A percentile compares a stretch with the other conserved stretches of the same genome.
Evolutionary conservation across 2,888 invertebrate genomes (phyloP).

Genomic region (Chydorus sphaericus): DNA sequence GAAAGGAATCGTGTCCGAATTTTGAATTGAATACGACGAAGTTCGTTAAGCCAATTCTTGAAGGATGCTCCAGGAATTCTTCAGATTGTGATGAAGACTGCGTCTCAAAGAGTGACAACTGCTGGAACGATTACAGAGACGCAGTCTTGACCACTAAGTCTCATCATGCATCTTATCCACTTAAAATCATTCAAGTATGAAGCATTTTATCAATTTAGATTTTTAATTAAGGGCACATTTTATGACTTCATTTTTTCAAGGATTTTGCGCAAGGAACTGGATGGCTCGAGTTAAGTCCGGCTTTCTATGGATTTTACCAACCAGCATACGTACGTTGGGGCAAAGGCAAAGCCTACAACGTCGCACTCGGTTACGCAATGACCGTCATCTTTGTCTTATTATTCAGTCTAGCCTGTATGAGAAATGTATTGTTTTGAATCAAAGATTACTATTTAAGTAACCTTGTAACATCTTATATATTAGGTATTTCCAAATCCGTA

Average conservation of each 20-base stretch:
- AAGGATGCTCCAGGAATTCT: neutral
- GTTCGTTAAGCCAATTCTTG: neutral
- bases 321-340: constrained; percentile 25
- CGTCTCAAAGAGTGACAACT: constrained; percentile 1
- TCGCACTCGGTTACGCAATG: constrained; percentile 53
- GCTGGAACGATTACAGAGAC: constrained; percentile 16
- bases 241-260: constrained; percentile 12
- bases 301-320: constrained; percentile 67
- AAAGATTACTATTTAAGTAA: too few species aligned
- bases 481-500: constrained; percentile 52
- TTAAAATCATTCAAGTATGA: neutral
- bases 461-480: too few species aligned
- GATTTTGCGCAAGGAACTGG: constrained; percentile 59
- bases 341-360: constrained; percentile 42
- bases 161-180: neutral
- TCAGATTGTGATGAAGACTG: neutral
- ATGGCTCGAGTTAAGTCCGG: constrained; percentile 54
- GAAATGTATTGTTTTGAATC: too few species aligned
- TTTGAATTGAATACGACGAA: neutral
- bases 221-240: neutral
- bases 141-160: constrained; percentile 4
- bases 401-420: constrained; percentile 50
- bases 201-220: neutral
- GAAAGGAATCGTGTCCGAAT: neutral
- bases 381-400: constrained; percentile 41